Evolutionary conservation across 1,140 invertebrate species (phyloP), one percentile per base, ranked within the genome.

Genomic region (Calliopsis andreniformis): DNA sequence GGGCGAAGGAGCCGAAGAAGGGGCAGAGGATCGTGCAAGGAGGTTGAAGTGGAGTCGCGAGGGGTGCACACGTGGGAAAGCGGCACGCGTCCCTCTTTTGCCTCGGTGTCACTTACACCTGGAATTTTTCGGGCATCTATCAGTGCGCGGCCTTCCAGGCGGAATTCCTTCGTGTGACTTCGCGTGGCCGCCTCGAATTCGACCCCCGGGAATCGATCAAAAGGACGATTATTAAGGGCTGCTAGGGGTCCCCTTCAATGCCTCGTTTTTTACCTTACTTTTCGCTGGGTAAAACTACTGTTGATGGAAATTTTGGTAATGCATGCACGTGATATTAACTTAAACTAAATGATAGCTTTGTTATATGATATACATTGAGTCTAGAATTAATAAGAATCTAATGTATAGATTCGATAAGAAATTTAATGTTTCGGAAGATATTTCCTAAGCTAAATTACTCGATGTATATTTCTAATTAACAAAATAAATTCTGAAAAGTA

Each of bases 11-110:
- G 63, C 32, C 10, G 53, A 63, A 49, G 75, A 35, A 51, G 66
- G 47, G 75, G 63, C 67, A 68, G 64, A 49, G 68, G 68, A 84
- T 73, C 63, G 51, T 61, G 76, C 71, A 77, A 76, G 78, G 78
- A 88, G 82, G 84, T 85, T 81, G 67, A 84, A 76, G 76, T 80
- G 63, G 83, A 80, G 80, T 85, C 82, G 80, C 80, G 78, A 75
- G 61, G 70, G 73, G 77, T 55, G 58, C 72, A 87, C 86, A 90
- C 88, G 86, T 89, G 90, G 87, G 89, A 90, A 90, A 85, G 76
- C 73, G 82, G 89, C 89, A 89, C 90, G 89, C 88, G 90, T 85
- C 84, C 76, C 51, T 77, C 73, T 80, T 82, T 80, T 12, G 63
- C 55, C 76, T 59, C 83, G 76, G 79, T 85, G 79, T 85, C 82